These are phyloP conservation scores for Mastigias papua DNA, from an alignment of 30 jellyfish, hydroid and myxozoan species.

Conservation along the genomic window DNA sequence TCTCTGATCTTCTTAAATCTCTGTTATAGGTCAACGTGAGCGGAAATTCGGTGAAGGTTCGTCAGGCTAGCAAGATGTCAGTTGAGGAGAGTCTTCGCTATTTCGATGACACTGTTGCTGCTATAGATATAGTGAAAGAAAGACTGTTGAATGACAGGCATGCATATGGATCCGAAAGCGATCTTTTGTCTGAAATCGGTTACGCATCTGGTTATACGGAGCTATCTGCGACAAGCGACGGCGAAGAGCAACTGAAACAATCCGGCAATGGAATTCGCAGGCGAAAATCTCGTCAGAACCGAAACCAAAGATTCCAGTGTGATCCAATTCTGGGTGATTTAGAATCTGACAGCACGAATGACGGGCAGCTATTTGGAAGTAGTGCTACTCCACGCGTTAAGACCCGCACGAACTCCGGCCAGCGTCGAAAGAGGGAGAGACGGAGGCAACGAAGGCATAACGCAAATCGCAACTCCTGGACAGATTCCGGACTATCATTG, in stretches of 20 bases:
- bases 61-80: conserved; percentile 34
- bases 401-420: conserved; percentile 66
- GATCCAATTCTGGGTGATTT: conserved; percentile 65
- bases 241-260: conserved; percentile 39
- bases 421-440: conserved; percentile 70
- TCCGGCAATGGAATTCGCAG: conserved; percentile 29
- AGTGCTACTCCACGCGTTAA: conserved; percentile 29
- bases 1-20: not conserved
- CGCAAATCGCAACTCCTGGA: conserved; percentile 81
- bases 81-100: conserved; percentile 64
- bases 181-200: conserved; percentile 70
- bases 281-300: conserved; percentile 70
- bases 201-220: conserved; percentile 83
- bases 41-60: not conserved
- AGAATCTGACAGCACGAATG: conserved; percentile 79
- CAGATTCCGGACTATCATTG: conserved; percentile 85
- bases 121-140: conserved; percentile 3
- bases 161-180: conserved; percentile 74
- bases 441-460: conserved; percentile 68
- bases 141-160: conserved; percentile 5
- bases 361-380: conserved; percentile 50
- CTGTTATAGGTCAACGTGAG: conserved; percentile 24
- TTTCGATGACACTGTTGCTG: conserved; percentile 58
- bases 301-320: conserved; percentile 62
- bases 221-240: conserved; percentile 67